Evolutionary conservation across 2,797 vertebrate genomes (phyloP), one percentile per base, ranked within the genome.

Genomic region (Poecilia velifera): DNA sequence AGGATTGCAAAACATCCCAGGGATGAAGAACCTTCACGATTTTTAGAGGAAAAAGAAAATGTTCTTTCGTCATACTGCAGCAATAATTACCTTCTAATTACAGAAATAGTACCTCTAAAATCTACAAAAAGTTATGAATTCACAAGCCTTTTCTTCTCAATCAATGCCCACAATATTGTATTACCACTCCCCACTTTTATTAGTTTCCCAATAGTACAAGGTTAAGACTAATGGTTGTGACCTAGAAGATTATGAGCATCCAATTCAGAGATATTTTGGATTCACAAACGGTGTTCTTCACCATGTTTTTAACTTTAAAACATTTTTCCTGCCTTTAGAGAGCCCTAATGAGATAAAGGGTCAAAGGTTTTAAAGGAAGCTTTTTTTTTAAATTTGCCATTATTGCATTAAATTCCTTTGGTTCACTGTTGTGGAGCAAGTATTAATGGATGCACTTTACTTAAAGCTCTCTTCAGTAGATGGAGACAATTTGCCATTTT

Each of bases 361-460:
- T 47, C 72, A 25, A 20, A 76, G 68, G 79, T 72, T 59, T 72
- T 80, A 70, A 73, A n/a, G 3, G 2, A 53, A 39, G 16, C 10
- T 14, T 43, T 22, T 16, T 76, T 79, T 51, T 66, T 53, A n/a
- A n/a, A 72, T 73, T 79, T 77, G 51, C 53, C 39, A 53, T 47
- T 72, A 76, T 76, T 73, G 72, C 76, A 74, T 75, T 76, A 76
- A 81, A 80, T 82, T 78, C 36, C 78, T 86, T 82, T 72, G 20
- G 9, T 71, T 87, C 76, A 75, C 46, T 51, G 36, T 12, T 79
- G 45, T 39, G 34, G 49, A 64, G 34, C 39, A 49, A 47, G 18
- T 34, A 22, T 73, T 22, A 49, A 34, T 36, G 18, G 31, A 31
- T 66, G 13, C 34, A 49, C 46, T 53, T 62, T 36, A 41, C 64